Conservation (phyloP, 2,797 vertebrate genomes). For the Sparidentex hasta region DNA sequence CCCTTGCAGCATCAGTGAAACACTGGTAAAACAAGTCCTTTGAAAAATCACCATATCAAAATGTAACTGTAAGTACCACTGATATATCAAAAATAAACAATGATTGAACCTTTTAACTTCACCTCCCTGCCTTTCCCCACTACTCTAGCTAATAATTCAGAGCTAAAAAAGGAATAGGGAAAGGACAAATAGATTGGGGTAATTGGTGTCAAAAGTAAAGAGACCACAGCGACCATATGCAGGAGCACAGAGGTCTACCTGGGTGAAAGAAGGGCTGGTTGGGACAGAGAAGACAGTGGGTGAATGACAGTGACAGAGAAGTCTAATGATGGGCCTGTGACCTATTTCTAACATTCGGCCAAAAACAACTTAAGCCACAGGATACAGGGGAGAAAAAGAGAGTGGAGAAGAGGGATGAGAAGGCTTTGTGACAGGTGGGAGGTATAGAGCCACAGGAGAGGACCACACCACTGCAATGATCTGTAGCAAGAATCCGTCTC, state of each 20-base stretch:
- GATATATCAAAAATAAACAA: not conserved
- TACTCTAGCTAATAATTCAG: slow-evolving; percentile 20
- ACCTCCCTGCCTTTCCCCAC: not conserved
- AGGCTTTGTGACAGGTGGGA: slow-evolving; percentile 55
- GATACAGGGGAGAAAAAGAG: slow-evolving; percentile 16
- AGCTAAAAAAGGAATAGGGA: slow-evolving; percentile 50
- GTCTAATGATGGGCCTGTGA: slow-evolving; percentile 57
- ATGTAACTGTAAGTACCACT: not conserved
- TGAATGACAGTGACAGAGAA: slow-evolving; percentile 33
- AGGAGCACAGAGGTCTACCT: slow-evolving; percentile 1
- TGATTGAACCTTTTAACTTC: not conserved
- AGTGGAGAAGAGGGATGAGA: slow-evolving; percentile 29
- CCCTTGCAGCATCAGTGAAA: not conserved
- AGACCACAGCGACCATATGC: slow-evolving; percentile 7
- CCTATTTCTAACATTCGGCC: slow-evolving; percentile 63
- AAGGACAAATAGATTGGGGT: slow-evolving; percentile 27
- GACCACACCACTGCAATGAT: slow-evolving; percentile 33
- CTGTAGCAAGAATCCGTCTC: slow-evolving; percentile 39
- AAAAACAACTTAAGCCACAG: slow-evolving; percentile 36
- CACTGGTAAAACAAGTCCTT: not conserved
- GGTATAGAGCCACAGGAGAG: slow-evolving; percentile 30
- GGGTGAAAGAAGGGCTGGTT: slow-evolving; percentile 13
- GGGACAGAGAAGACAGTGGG: slow-evolving; percentile 25
- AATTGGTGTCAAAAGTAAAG: slow-evolving; percentile 1
- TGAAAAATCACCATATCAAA: not conserved